Evolutionary conservation across 2,888 invertebrate genomes (phyloP).

Genomic region (Fragum fragum): DNA sequence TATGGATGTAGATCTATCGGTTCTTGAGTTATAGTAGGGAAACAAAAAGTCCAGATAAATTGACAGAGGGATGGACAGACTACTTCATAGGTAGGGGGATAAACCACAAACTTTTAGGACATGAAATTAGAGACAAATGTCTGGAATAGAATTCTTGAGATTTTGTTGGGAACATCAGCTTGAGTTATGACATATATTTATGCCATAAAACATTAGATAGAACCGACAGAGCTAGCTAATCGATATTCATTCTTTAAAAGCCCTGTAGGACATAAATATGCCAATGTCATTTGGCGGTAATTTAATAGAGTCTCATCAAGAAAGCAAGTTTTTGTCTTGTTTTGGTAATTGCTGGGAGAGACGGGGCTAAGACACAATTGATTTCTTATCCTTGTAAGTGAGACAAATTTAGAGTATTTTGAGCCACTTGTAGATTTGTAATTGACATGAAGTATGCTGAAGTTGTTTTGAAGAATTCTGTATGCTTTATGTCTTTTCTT

Average conservation of each 20-base stretch:
- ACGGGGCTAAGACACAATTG: neutral
- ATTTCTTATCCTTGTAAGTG: neutral
- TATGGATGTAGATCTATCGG: too few relatives aligned
- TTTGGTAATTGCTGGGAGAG: conserved; percentile 11
- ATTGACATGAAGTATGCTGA: neutral
- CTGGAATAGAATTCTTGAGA: too few relatives aligned
- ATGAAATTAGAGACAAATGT: too few relatives aligned
- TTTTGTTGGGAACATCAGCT: neutral
- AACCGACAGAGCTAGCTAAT: neutral
- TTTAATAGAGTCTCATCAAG: conserved; percentile 20
- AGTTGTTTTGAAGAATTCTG: neutral
- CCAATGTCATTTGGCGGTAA: conserved; percentile 19
- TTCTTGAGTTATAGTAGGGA: too few relatives aligned
- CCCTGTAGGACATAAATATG: conserved; percentile 15
- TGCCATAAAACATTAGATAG: neutral
- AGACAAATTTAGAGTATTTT: neutral
- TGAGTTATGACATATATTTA: neutral
- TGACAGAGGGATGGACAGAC: too few relatives aligned
- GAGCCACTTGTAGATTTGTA: neutral
- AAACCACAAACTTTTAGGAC: too few relatives aligned
- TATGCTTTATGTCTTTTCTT: too few relatives aligned
- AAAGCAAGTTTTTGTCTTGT: conserved; percentile 24
- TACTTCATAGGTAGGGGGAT: too few relatives aligned
- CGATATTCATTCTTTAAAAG: conserved; percentile 5
- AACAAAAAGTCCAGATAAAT: too few relatives aligned